phyloP scores from a whole-genome alignment of 1,140 invertebrate species.

The Argopecten irradians region DNA sequence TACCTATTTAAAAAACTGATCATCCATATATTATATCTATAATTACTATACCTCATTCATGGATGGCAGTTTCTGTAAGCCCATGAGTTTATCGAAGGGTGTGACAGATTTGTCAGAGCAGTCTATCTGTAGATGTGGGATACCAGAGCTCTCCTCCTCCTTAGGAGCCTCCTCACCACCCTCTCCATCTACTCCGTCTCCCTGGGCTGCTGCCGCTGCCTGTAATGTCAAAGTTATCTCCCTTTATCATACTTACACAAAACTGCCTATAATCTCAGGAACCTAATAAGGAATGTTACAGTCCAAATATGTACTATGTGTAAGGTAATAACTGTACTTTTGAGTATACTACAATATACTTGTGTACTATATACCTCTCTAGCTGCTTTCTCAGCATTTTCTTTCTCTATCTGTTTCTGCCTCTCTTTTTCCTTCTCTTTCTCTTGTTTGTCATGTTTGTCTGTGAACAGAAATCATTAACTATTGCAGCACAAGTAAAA shows the following conservation, averaged over 20 bases:
- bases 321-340: neutral
- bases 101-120: slow-evolving; percentile 60
- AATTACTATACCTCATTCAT: slow-evolving; percentile 67
- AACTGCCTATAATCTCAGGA: no score
- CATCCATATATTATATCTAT: no score
- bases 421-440: slow-evolving; percentile 69
- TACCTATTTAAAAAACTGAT: no score
- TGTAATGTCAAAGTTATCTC: slow-evolving; percentile 30
- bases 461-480: slow-evolving; percentile 50
- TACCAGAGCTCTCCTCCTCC: slow-evolving; percentile 66
- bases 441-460: slow-evolving; percentile 73
- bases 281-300: no score
- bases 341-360: neutral
- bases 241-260: no score
- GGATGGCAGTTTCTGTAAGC: slow-evolving; percentile 60
- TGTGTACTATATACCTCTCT: slow-evolving; percentile 65
- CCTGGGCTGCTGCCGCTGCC: slow-evolving; percentile 57
- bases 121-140: slow-evolving; percentile 72
- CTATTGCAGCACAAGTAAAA: no score
- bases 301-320: no score
- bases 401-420: slow-evolving; percentile 68
- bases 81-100: slow-evolving; percentile 58
- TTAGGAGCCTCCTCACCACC: slow-evolving; percentile 51
- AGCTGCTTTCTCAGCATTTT: slow-evolving; percentile 71
- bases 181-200: slow-evolving; percentile 59